Base-by-base conservation (phyloP, 2,797 vertebrate genomes). In the Leptoclinus maculatus region DNA sequence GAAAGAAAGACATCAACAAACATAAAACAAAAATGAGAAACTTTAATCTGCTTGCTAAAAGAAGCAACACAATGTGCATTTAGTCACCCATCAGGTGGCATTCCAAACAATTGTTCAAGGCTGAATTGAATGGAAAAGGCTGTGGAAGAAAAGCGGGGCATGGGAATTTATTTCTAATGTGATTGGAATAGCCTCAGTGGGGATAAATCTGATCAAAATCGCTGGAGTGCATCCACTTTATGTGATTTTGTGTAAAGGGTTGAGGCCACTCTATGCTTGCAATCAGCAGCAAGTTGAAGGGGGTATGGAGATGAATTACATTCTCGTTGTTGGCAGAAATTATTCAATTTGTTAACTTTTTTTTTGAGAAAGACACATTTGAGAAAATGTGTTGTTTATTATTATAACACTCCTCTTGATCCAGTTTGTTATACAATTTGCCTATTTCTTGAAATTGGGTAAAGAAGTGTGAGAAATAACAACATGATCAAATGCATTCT, bases 181-280 rank as follows among this genome's bases (percentile, higher is more conserved):
- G 91, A 92, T 89, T 91, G 84, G 87, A 87, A 88, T 66, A 66
- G 87, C 84, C 82, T 84, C 86, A 65, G 78, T 84, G 63, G 84
- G 83, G 78, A 86, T 82, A 89, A 92, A 93, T 89, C 78, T 92
- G 88, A 93, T 94, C 84, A 91, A 80, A 90, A 89, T 79, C 84
- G 87, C 60, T 91, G 78, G 67, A 93, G 91, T 89, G 91, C 83
- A 80, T 88, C 91, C 84, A 91, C 88, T 91, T 90, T 82, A 89
- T 83, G 77, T 87, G 86, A 88, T 88, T 93, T 88, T 83, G 76
- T 78, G 84, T 76, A 45, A 65, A 82, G 47, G 51, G 82, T 78
- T 83, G 75, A 78, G 77, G 53, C 72, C 66, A 87, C 73, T 87
- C 82, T 69, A 74, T 67, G 73, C 80, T 76, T 66, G 74, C 83